These are phyloP conservation scores for Drosophila lacicola DNA, from an alignment of 2,888 invertebrate species.

Conservation along the genomic window DNA sequence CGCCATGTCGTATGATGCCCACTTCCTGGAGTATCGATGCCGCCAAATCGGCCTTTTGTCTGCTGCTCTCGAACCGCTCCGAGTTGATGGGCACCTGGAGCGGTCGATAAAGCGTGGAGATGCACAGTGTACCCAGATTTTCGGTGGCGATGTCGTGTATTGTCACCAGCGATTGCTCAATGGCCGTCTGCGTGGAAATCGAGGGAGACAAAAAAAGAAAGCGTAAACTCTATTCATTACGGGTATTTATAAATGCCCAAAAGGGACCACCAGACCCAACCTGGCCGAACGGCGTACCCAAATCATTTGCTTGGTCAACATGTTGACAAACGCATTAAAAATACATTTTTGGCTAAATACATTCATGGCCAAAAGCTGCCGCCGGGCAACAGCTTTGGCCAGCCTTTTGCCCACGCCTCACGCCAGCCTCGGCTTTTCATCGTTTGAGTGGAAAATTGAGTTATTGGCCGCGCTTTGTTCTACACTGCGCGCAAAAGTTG, in stretches of 20 bases:
- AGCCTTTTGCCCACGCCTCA: neutral
- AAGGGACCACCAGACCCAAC: neutral
- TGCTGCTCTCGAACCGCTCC: slow-evolving; percentile 90
- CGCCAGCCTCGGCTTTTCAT: slow-evolving; percentile 61
- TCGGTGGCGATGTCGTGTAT: slow-evolving; percentile 91
- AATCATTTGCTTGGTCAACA: slow-evolving; percentile 54
- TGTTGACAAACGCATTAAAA: slow-evolving; percentile 71
- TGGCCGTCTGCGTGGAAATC: slow-evolving; percentile 79
- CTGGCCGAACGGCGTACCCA: slow-evolving; percentile 37
- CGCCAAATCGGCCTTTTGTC: slow-evolving; percentile 92
- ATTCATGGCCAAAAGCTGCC: slow-evolving; percentile 41
- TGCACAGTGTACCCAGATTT: slow-evolving; percentile 90
- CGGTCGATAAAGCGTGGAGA: slow-evolving; percentile 89
- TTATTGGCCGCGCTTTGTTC: slow-evolving; percentile 64
- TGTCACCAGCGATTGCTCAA: slow-evolving; percentile 89
- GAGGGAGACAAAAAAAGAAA: neutral
- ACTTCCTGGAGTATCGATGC: slow-evolving; percentile 91
- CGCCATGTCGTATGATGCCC: slow-evolving; percentile 88
- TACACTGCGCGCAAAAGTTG: slow-evolving; percentile 43
- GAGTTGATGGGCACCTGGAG: slow-evolving; percentile 90
- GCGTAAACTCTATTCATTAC: slow-evolving; percentile 25
- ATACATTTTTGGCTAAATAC: slow-evolving; percentile 61
- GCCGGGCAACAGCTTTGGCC: slow-evolving; percentile 2
- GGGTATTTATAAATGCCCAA: slow-evolving; percentile 35
- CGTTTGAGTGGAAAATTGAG: slow-evolving; percentile 79